A percentile compares a stretch with the other conserved stretches of the same genome.
Evolutionary conservation across 2,113 vertebrate genomes (phyloP).

Genomic region (Nannospalax galili): DNA sequence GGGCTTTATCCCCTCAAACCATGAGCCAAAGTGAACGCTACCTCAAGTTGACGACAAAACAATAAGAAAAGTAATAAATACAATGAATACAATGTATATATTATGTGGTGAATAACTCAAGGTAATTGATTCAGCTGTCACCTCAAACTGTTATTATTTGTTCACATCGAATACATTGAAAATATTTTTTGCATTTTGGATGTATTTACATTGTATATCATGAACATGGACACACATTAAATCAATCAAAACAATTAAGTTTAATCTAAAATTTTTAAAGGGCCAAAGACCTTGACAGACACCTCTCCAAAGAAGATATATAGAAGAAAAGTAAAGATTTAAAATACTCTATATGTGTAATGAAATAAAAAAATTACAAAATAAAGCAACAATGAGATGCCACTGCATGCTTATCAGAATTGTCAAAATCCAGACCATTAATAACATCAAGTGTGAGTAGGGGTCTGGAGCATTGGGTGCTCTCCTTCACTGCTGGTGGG

Average conservation of each 20-base stretch:
- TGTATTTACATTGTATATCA: background rate
- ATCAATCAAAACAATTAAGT: background rate
- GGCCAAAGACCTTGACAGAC: background rate
- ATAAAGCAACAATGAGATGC: background rate
- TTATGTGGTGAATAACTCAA: background rate
- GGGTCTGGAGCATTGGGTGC: background rate
- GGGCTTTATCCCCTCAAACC: background rate
- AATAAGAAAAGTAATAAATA: background rate
- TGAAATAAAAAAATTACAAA: background rate
- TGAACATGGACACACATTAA: background rate
- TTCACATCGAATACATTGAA: background rate
- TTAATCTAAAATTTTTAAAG: background rate
- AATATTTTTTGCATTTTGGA: background rate
- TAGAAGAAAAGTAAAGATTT: background rate
- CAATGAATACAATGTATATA: background rate
- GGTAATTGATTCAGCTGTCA: background rate
- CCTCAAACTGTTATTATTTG: background rate
- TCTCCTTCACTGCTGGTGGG: background rate
- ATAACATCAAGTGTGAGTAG: background rate
- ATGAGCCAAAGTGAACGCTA: background rate
- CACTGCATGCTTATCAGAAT: background rate
- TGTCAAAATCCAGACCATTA: background rate
- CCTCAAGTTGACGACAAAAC: background rate
- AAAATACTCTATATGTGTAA: background rate
- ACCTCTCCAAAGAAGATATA: background rate